Base-by-base conservation (phyloP, 2,888 invertebrate species). In the Pachliopta kotzebuea region DNA sequence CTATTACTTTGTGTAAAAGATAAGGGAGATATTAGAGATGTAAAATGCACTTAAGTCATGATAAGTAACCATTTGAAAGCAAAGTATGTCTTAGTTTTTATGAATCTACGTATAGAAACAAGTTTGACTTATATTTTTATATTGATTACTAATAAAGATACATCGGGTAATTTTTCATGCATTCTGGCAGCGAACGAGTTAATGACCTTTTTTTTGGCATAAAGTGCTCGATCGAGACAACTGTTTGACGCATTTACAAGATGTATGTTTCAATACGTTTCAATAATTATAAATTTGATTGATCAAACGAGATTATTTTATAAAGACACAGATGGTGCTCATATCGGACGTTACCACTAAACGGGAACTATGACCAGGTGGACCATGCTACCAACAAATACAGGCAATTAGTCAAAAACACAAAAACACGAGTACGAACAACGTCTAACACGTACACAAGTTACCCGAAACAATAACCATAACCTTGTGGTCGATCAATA, bases 371-470 rank as follows among this genome's bases (percentile, higher is more conserved):
- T 68, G 52, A 69, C 62, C 64, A 49, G 54, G 61, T 53, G 24
- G 18, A 66, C 76, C 89, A 90, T 88, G 88, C 89, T 85, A 26
- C 61, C 74, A 76, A 84, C 81, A 81, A 77, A 70, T 42, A 87
- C 85, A 84, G 81, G 86, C 85, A 71, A 85, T 90, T 88, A 89
- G 85, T 89, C 72, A 83, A 78, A 31, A 9, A 86, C 81, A 87
- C 83, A 71, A 71, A 60, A 79, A 82, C 74, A 37, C 37, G 37
- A 84, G 77, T 74, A 87, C 81, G 78, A 75, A 87, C 86, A 85
- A 86, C 80, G 79, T 76, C 71, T 64, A 80, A 74, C 74, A 71
- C 63, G 73, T 69, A 68, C 56, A 71, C 71, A 65, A 69, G 63
- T 37, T 67, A 71, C 58, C 63, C 66, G 29, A 64, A 55, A 60